Conservation (phyloP, 2,888 invertebrate genomes). For the Melanargia galathea region DNA sequence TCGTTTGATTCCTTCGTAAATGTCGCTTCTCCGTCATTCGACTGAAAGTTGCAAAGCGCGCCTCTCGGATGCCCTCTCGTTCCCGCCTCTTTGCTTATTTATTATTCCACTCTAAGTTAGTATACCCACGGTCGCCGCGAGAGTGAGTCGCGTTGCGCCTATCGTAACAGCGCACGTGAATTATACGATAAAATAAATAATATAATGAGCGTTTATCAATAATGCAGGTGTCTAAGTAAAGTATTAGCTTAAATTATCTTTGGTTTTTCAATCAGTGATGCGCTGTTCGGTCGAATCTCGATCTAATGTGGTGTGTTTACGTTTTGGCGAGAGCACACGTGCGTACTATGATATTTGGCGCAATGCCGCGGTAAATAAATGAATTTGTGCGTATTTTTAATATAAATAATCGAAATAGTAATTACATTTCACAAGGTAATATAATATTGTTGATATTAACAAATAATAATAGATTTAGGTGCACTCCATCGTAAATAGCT, state of each 20-base stretch:
- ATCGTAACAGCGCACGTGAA: constrained; percentile 44
- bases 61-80: constrained; percentile 59
- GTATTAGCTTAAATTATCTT: constrained; percentile 44
- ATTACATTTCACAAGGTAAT: constrained; percentile 10
- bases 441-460: neutral
- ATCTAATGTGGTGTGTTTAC: constrained; percentile 57
- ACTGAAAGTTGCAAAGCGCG: constrained; percentile 35
- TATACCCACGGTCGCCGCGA: constrained; percentile 61
- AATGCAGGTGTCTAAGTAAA: constrained; percentile 51
- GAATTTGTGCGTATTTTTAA: constrained; percentile 26
- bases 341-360: constrained; percentile 51
- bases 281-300: constrained; percentile 44
- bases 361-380: constrained; percentile 65
- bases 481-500: neutral
- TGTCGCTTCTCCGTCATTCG: constrained; percentile 42
- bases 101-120: constrained; percentile 61
- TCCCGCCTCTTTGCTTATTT: constrained; percentile 62
- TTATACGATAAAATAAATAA: constrained; percentile 42
- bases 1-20: neutral
- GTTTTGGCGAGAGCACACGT: constrained; percentile 53
- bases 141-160: constrained; percentile 60
- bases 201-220: constrained; percentile 57
- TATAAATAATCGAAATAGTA: neutral
- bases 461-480: neutral
- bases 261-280: constrained; percentile 38